Evolutionary conservation across 1,140 invertebrate species (phyloP).

Genomic region (Apis cerana): DNA sequence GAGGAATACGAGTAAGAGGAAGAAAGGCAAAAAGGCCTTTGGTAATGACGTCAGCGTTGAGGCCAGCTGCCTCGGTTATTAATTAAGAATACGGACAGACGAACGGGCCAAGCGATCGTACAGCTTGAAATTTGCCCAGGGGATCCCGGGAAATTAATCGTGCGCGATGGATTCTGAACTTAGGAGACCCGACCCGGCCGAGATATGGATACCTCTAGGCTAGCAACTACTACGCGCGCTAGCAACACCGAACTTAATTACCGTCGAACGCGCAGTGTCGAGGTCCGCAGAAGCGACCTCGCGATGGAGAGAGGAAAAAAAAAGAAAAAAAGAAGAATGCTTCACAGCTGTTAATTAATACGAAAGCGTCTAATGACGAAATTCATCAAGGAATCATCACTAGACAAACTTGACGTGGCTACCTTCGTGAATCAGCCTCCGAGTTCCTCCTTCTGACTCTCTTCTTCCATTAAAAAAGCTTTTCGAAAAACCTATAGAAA

Average conservation of each 20-base stretch:
- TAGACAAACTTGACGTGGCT: no score
- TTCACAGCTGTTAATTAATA: slow-evolving; percentile 61
- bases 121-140: slow-evolving; percentile 71
- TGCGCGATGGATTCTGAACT: slow-evolving; percentile 71
- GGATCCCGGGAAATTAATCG: slow-evolving; percentile 75
- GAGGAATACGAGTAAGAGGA: slow-evolving; percentile 42
- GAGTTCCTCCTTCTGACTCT: no score
- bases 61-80: slow-evolving; percentile 77
- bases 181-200: slow-evolving; percentile 51
- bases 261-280: slow-evolving; percentile 32
- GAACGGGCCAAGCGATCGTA: slow-evolving; percentile 56
- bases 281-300: slow-evolving; percentile 9
- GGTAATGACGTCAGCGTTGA: slow-evolving; percentile 75
- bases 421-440: neutral
- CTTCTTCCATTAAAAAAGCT: no score
- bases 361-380: slow-evolving; percentile 64
- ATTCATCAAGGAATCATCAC: slow-evolving; percentile 74
- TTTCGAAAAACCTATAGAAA: no score
- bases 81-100: slow-evolving; percentile 76
- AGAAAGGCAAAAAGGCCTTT: slow-evolving; percentile 66
- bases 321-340: slow-evolving; percentile 12
- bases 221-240: slow-evolving; percentile 65
- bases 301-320: neutral
- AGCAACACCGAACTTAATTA: slow-evolving; percentile 69
- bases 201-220: slow-evolving; percentile 74